Evolutionary conservation across 2,113 vertebrate genomes (phyloP).

Genomic region (Zosterops lateralis): DNA sequence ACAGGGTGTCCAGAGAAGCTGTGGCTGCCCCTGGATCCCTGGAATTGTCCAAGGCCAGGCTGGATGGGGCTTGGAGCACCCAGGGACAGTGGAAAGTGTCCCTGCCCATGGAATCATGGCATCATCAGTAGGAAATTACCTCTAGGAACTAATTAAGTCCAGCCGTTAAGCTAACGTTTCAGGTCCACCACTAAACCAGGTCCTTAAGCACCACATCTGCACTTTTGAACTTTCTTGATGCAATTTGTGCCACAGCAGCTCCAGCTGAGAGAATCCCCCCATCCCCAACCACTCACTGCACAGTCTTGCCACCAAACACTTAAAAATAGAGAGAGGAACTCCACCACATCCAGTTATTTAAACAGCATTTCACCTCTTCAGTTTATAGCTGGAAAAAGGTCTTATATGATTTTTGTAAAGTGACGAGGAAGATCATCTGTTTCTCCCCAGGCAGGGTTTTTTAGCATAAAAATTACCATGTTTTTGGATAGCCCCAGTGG

Average conservation of each 20-base stretch:
- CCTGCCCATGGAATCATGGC: neutral
- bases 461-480: neutral
- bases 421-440: neutral
- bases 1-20: rapidly evolving
- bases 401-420: rapidly evolving
- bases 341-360: neutral
- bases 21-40: neutral
- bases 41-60: neutral
- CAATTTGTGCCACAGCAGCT: neutral
- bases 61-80: rapidly evolving
- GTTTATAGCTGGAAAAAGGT: neutral
- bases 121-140: neutral
- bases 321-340: neutral
- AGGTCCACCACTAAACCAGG: neutral
- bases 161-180: too few relatives aligned
- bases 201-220: neutral
- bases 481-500: neutral
- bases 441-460: neutral
- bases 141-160: neutral
- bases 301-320: neutral
- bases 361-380: neutral
- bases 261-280: neutral
- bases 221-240: rapidly evolving
- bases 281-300: neutral
- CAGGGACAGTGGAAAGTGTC: neutral